Evolutionary conservation across 2,888 invertebrate species (phyloP), one percentile per base, ranked within the genome.

Genomic region (Acheta domesticus): DNA sequence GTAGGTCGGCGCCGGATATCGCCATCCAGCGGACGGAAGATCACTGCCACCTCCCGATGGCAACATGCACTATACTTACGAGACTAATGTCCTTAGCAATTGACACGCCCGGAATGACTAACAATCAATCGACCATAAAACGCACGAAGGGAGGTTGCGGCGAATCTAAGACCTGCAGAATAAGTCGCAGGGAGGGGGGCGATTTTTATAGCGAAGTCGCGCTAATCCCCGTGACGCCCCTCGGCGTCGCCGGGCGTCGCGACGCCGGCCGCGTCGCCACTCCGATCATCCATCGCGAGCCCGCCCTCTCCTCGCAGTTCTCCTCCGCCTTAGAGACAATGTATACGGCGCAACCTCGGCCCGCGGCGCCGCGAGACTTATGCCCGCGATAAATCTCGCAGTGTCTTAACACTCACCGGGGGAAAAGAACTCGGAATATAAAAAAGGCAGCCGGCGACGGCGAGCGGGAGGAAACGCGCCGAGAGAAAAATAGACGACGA

Each of bases 321-420:
- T 77, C 76, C 62, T 78, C 78, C 80, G 76, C 76, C 81, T 79
- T 78, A 79, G 80, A 81, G 81, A 81, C 81, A 81, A 81, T 81
- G 81, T 80, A 79, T 80, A 79, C 78, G 80, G 76, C 78, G 78
- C 62, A 62, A 21, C 79, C 23, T 78, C 78, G 74, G 48, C 77
- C 36, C 36, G 48, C 77, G 77, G 62, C 62, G 74, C 20, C 36
- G 49, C 36, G 76, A 77, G 80, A 81, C 78, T 81, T 81, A 81
- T 81, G 80, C 75, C 77, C 62, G 79, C 74, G 50, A 81, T 81
- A 81, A 81, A 79, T 81, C 80, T 79, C 79, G 21, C 76, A 48
- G 76, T 73, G 79, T 79, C 79, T 79, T 79, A 79, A 79, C 77
- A 79, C 79, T 79, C 79, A 49, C 21, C 75, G 73, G 76, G 75